Evolutionary conservation across 2,888 invertebrate genomes (phyloP), one percentile per base, ranked within the genome.

Genomic region (Cantharis rustica): DNA sequence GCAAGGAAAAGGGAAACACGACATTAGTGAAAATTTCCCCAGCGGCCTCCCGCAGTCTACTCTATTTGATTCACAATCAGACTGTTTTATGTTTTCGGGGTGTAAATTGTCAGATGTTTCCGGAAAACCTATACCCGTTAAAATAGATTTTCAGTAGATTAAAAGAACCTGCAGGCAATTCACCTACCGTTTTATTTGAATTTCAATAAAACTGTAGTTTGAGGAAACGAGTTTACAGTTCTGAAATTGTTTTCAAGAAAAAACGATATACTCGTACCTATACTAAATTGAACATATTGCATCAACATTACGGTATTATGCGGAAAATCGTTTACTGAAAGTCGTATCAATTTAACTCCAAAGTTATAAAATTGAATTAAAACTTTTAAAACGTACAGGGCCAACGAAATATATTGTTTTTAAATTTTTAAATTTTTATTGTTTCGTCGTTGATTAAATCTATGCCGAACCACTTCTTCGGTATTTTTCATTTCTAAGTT

Each of bases 11-110:
- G 80, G 79, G 81, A 80, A 81, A 83, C 83, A 84, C 83, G 84
- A 84, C 86, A 87, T 87, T 86, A 87, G 85, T 82, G 86, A 85
- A 85, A 87, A 87, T 87, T 87, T 87, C 87, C 86, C 87, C 81
- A 83, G 87, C 84, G 86, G 83, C 86, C 82, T 80, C 75, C 75
- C 79, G 47, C 47, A 79, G 81, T 82, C 82, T 82, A 84, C 84
- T 85, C 84, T 82, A 84, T 84, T 85, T 84, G 84, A 85, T 86
- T 84, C 85, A 81, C 83, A 83, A 84, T 84, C 83, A 83, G 79
- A 79, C 81, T 81, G 81, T 75, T 80, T 81, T 80, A 79, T 76
- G 76, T 77, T 80, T 80, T 75, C 69, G 71, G 73, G 75, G 78
- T 78, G 78, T 78, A 78, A 78, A 78, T 78, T 78, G 75, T 75